Evolutionary conservation across 30 jellyfish, hydroid and myxozoan genomes (phyloP).

Genomic region (Mastigias papua): DNA sequence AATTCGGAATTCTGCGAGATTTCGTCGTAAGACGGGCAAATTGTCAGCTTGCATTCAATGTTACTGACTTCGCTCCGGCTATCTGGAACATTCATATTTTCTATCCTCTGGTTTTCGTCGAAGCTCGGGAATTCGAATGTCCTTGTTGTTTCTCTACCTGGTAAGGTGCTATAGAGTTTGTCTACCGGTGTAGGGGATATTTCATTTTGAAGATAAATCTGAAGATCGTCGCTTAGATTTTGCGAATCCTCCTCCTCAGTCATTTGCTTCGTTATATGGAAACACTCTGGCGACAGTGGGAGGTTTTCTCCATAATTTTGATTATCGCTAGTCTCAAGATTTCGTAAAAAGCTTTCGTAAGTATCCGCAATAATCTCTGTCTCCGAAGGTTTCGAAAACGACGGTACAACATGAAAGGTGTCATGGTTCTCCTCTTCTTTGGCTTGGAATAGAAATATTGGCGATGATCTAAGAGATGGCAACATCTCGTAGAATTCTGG

Average conservation of each 20-base stretch:
- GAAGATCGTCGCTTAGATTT: slow-evolving; percentile 49
- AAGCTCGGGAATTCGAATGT: slow-evolving; percentile 61
- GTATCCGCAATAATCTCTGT: slow-evolving; percentile 27
- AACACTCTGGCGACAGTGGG: slow-evolving; percentile 36
- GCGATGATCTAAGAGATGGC: slow-evolving; percentile 68
- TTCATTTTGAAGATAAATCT: slow-evolving; percentile 71
- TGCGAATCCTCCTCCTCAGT: slow-evolving; percentile 26
- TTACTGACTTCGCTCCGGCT: not conserved
- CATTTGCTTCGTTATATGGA: slow-evolving; percentile 3
- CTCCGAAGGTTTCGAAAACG: slow-evolving; percentile 15
- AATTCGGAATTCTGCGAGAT: slow-evolving; percentile 1
- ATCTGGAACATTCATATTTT: slow-evolving; percentile 17
- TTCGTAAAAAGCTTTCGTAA: slow-evolving; percentile 55
- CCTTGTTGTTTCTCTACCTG: slow-evolving; percentile 20
- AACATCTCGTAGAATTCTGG: slow-evolving; percentile 72
- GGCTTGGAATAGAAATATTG: slow-evolving; percentile 47
- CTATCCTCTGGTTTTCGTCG: slow-evolving; percentile 67
- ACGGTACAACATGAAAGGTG: slow-evolving; percentile 70
- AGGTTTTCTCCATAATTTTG: not conserved
- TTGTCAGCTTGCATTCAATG: not conserved
- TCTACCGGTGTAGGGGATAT: slow-evolving; percentile 83
- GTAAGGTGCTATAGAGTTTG: slow-evolving; percentile 68
- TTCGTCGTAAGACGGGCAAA: not conserved
- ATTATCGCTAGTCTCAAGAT: slow-evolving; percentile 42
- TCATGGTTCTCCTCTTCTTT: slow-evolving; percentile 62